Base-by-base conservation (phyloP, 2,888 invertebrate species). In the Diogma glabrata region DNA sequence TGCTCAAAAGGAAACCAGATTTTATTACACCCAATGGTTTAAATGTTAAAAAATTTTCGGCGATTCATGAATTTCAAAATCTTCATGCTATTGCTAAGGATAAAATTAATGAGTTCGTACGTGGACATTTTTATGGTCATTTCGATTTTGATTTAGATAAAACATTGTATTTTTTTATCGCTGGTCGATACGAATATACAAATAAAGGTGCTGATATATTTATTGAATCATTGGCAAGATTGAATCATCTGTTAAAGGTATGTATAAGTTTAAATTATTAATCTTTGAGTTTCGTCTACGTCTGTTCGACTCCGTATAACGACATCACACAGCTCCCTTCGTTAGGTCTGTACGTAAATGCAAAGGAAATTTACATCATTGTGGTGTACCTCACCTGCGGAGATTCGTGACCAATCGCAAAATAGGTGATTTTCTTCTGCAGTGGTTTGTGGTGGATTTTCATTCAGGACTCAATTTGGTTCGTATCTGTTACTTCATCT, bases 191-290 rank as follows among this genome's bases (percentile, higher is more conserved):
- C 67, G 99, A 99, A 70, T 99, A 91, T 67, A 88, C 90, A 5
- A 99, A 99, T 67, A 99, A 99, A 69, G 99, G 99, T 4, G 97
- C 95, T 0, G 99, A 99, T 65, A 85, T 99, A 58, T 99, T 99
- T 68, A 96, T 99, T 51, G 99, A 99, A 67, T 83, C 95, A 1
- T 69, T 99, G 57, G 94, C 99, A 0, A 76, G 97, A 58, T 75
- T 99, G 8, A 99, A 99, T 70, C 92, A 96, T 67, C 88, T 89
- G 64, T 73, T 99, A 51, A 93, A 95, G 79, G 87, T 86, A 67
- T 57, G 50, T 8, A 14, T 4, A 7, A 7, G 3, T 14, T 36
- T 36, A 36, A 36, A 4, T 36, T 4, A 14, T 36, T 24, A 24
- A 24, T 7, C n/a, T n/a, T n/a, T n/a, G n/a, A n/a, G n/a, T n/a